phyloP scores from a whole-genome alignment of 2,888 invertebrate species.

The Cryptocheilus praepositus region DNA sequence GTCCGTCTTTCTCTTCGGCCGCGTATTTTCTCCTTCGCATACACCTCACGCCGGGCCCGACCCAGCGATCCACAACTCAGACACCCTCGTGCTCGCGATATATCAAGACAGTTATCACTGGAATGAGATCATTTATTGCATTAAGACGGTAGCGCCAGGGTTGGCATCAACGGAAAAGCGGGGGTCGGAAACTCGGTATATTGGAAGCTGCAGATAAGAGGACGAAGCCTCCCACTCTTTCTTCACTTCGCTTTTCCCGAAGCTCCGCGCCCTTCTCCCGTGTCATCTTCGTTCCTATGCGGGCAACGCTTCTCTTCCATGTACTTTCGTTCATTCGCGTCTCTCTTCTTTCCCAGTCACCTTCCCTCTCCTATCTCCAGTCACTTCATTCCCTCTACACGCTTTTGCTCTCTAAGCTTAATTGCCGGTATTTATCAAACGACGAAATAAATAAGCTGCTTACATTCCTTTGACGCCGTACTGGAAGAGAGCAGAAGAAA shows the following conservation, averaged over 20 bases:
- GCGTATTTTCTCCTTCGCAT: conserved; percentile 12
- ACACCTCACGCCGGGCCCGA: conserved; percentile 8
- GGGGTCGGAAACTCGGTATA: conserved; percentile 50
- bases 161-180: conserved; percentile 53
- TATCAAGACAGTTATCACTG: conserved; percentile 69
- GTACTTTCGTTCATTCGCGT: neutral
- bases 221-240: conserved; percentile 9
- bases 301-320: conserved; percentile 4
- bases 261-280: conserved; percentile 11
- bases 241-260: neutral
- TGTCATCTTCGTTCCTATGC: conserved; percentile 4
- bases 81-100: conserved; percentile 55
- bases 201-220: conserved; percentile 68
- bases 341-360: neutral
- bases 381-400: conserved; percentile 21
- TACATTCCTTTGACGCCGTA: conserved; percentile 64
- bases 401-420: conserved; percentile 58
- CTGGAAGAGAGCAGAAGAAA: conserved; percentile 22
- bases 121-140: conserved; percentile 71
- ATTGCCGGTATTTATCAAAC: conserved; percentile 71
- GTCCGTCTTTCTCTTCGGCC: neutral
- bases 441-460: conserved; percentile 70
- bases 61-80: conserved; percentile 24
- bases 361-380: conserved; percentile 18
- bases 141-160: conserved; percentile 54